Conservation (phyloP, 2,797 vertebrate species). For the Diplodus sargus region DNA sequence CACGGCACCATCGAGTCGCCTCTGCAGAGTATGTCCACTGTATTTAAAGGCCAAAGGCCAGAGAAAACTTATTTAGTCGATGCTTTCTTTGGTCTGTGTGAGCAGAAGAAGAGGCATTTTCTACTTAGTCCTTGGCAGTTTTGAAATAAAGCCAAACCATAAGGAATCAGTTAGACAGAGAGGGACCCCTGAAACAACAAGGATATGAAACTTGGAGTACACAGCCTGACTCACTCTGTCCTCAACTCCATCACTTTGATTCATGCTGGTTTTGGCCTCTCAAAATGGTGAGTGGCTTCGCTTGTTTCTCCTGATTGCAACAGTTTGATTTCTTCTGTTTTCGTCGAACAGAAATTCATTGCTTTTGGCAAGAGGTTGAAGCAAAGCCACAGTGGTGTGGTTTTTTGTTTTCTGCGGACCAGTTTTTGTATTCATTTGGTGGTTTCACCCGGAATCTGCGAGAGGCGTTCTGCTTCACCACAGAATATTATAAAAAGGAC, state of each 20-base stretch:
- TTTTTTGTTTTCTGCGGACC: slow-evolving; percentile 60
- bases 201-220: slow-evolving; percentile 53
- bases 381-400: slow-evolving; percentile 32
- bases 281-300: slow-evolving; percentile 72
- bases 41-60: slow-evolving; percentile 50
- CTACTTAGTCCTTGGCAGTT: slow-evolving; percentile 24
- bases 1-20: slow-evolving; percentile 35
- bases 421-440: slow-evolving; percentile 62
- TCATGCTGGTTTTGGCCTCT: slow-evolving; percentile 45
- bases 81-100: slow-evolving; percentile 12
- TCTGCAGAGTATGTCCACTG: slow-evolving; percentile 24
- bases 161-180: slow-evolving; percentile 48
- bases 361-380: slow-evolving; percentile 45
- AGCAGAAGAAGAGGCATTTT: slow-evolving; percentile 25
- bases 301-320: slow-evolving; percentile 45
- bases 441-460: slow-evolving; percentile 64
- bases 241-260: slow-evolving; percentile 36
- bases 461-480: slow-evolving; percentile 57
- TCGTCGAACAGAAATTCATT: slow-evolving; percentile 44
- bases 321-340: slow-evolving; percentile 43
- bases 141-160: slow-evolving; percentile 47
- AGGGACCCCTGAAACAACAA: slow-evolving; percentile 41
- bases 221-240: slow-evolving; percentile 28
- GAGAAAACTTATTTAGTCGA: slow-evolving; percentile 2
- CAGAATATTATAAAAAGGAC: slow-evolving; percentile 55